phyloP scores from a whole-genome alignment of 2,797 vertebrate species.

The Triplophysa yarkandensis region DNA sequence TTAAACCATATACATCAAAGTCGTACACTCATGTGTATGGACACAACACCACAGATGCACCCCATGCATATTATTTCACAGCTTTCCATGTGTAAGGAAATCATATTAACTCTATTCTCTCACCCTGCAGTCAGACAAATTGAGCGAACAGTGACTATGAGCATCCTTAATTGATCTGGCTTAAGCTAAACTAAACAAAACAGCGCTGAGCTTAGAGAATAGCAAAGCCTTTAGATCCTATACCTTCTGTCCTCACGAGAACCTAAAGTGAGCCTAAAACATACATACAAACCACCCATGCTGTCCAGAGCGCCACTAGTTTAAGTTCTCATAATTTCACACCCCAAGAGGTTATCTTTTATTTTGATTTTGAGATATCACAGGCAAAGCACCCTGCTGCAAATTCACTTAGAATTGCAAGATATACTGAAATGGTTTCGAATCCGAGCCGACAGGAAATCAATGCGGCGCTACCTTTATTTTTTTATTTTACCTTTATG shows the following conservation, averaged over 20 bases:
- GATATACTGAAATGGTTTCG: conserved; percentile 37
- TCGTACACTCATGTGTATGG: no score
- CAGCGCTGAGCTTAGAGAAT: conserved; percentile 47
- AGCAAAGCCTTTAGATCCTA: conserved; percentile 49
- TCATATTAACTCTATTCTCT: conserved; percentile 40
- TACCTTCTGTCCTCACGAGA: conserved; percentile 47
- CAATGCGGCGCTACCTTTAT: conserved; percentile 52
- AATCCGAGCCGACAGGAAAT: conserved; percentile 40
- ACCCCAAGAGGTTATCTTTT: conserved; percentile 30
- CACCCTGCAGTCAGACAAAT: conserved; percentile 30
- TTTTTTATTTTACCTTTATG: conserved; percentile 51
- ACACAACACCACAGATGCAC: background rate
- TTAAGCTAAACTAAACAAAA: conserved; percentile 59
- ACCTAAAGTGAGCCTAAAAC: no score
- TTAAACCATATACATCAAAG: no score
- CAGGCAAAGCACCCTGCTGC: conserved; percentile 25
- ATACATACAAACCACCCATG: conserved; percentile 27
- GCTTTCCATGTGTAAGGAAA: conserved; percentile 34
- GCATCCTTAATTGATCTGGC: conserved; percentile 62
- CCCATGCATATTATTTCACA: conserved; percentile 15
- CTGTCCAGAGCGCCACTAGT: background rate
- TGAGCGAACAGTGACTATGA: conserved; percentile 51
- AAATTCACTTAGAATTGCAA: conserved; percentile 54
- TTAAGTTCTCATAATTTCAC: conserved; percentile 9
- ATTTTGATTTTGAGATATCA: conserved; percentile 42